A percentile compares a stretch with the other conserved stretches of the same genome.
These are phyloP conservation scores for Chaetophractus vellerosus DNA, from an alignment of 2,797 vertebrate species.

Conservation along the genomic window DNA sequence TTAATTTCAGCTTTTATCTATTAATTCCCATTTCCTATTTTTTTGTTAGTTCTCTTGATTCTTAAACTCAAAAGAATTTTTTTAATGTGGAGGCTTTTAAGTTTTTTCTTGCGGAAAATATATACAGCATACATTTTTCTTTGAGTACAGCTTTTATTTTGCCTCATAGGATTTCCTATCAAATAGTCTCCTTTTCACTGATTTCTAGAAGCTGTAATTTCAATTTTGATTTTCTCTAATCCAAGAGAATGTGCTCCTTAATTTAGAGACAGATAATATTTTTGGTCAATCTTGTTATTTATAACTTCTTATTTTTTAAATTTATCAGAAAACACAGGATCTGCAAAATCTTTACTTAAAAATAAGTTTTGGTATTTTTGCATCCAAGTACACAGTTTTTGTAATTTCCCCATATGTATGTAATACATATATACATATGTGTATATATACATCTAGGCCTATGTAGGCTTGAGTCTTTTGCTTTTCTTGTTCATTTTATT, in stretches of 20 bases:
- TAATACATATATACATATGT: not conserved
- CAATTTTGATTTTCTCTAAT: conserved; percentile 43
- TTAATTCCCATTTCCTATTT: not conserved
- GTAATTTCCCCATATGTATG: not conserved
- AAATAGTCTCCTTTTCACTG: not conserved
- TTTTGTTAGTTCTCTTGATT: not conserved
- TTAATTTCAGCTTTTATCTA: not conserved
- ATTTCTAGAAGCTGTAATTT: conserved; percentile 26
- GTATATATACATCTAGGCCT: not conserved
- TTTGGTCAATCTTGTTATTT: not conserved
- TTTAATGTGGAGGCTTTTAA: not conserved
- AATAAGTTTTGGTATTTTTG: not conserved
- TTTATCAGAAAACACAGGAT: not conserved
- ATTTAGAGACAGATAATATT: not conserved
- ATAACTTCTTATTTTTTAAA: not conserved
- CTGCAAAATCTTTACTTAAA: not conserved
- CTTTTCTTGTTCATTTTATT: not conserved
- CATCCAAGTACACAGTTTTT: not conserved
- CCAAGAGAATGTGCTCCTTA: not conserved
- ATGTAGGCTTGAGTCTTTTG: too few species aligned
- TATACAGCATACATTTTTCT: not conserved
- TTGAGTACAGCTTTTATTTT: not conserved
- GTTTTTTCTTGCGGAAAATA: not conserved
- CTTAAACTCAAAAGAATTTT: not conserved
- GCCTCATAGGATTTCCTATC: not conserved